Base-by-base conservation (phyloP, 1,140 invertebrate genomes). In the Trichonephila inaurata region DNA sequence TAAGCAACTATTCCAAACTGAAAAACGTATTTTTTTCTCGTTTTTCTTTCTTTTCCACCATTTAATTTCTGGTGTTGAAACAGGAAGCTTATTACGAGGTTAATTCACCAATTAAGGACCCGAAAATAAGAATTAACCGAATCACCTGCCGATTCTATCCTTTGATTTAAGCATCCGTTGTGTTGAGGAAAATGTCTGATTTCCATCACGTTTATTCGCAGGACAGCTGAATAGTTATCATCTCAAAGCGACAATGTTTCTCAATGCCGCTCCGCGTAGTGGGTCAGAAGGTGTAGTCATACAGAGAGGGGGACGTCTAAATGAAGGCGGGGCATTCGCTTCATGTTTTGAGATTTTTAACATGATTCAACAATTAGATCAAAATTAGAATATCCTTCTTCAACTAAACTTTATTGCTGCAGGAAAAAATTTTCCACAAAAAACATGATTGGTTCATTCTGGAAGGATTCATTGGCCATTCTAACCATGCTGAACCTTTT, bases 31-130 rank as follows among this genome's bases (percentile, higher is more conserved):
- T 51, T 51, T 51, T 51, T 7, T 51, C 7, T 10, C 51, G 10
- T 51, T 51, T 10, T 51, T 51, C 28, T 77, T 77, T 33, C 33
- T 77, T 77, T 77, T 12, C 18, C 33, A 19, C 33, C 72, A 77
- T 77, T 28, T 40, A 33, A 77, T 28, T 77, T 40, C 72, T 77
- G 28, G 72, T 40, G 28, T 77, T 77, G 72, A 77, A 64, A 88
- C 86, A 88, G 86, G 86, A 88, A 88, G 86, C 86, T 88, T 62
- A 88, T 88, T 88, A 44, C n/a, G 86, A 88, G 62, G 40, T 44
- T 88, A 88, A 88, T 88, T 88, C 33, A 88, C 60, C 58, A 64
- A 64, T 88, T 64, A 88, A 88, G 33, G 8, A 19, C 60, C 62
- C 16, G 16, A 64, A 88, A 88, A 62, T 88, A 88, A 88, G 86